Evolutionary conservation across 2,113 vertebrate genomes (phyloP), one percentile per base, ranked within the genome.

Genomic region (Poecilia latipinna): DNA sequence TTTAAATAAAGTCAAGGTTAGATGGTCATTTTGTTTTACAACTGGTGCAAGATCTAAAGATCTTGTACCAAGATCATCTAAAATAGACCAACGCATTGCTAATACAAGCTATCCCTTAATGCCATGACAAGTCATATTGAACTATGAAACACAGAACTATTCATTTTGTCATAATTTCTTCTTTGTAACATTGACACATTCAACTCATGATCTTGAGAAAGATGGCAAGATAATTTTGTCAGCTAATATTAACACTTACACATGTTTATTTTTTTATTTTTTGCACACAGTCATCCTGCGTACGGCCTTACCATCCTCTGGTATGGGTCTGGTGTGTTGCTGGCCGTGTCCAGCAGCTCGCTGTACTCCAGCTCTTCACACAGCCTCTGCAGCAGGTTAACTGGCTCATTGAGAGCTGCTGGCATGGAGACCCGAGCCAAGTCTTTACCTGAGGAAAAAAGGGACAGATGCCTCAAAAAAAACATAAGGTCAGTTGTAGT

Each of bases 291-390:
- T 39, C n/a, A 12, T 61, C 11, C 29, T 67, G 35, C 17, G n/a
- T 13, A 12, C 3, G 1, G 42, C 31, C 68, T 65, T 89, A 97
- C 97, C 97, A 98, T 95, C 88, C 97, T 96, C 91, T 97, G 94
- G 81, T 94, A 96, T 79, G 96, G 96, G 93, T 98, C 96, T 0
- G 90, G 0, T 0, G 91, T 91, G 19, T 71, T 89, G 94, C 74
- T 96, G 86, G 97, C 97, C 0, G 92, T 90, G 80, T 97, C 96
- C 86, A 98, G 93, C 74, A 97, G 95, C 33, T 94, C 90, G 3
- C 95, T 95, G 91, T 97, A 98, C 88, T 98, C 97, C 28, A 98
- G 94, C 89, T 98, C 97, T 82, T 97, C 97, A 1, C 96, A 96
- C 66, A 98, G 93, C 1, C 97, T 91, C 94, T 98, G 97, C 82